Evolutionary conservation across 1,140 invertebrate species (phyloP).

Genomic region (Zaprionus ornatus): DNA sequence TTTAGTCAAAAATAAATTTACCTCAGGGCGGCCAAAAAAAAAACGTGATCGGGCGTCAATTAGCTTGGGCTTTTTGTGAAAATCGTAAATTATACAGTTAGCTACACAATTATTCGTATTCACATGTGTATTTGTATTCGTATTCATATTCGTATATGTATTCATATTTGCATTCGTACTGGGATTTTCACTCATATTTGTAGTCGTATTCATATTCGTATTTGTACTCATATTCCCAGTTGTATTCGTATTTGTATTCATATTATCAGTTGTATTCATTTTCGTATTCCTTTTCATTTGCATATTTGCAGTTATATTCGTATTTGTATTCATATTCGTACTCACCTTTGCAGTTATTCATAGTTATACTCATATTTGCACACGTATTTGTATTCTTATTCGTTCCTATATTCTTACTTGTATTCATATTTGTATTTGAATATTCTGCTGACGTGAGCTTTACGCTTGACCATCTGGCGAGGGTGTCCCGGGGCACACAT

Average conservation of each 20-base stretch:
- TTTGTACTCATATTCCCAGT: neutral
- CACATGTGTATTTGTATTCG: neutral
- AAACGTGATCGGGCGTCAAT: constrained; percentile 73
- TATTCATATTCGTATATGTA: neutral
- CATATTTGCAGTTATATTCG: neutral
- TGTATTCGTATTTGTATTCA: neutral
- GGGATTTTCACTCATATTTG: no score
- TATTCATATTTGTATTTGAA: constrained; percentile 6
- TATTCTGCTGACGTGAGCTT: neutral
- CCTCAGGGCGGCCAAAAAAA: constrained; percentile 50
- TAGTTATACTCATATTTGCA: neutral
- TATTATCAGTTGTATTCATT: neutral
- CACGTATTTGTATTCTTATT: neutral
- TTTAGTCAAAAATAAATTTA: constrained; percentile 43
- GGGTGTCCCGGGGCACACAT: constrained; percentile 3
- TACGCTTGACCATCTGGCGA: constrained; percentile 53
- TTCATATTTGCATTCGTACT: no score
- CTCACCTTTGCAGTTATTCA: neutral
- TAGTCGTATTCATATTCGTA: no score
- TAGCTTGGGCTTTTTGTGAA: constrained; percentile 70
- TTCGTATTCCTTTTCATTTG: no score
- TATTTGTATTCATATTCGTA: neutral
- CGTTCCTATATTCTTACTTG: constrained; percentile 22
- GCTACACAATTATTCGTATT: neutral
- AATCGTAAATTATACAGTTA: neutral